A percentile compares a stretch with the other conserved stretches of the same genome.
phyloP scores from a whole-genome alignment of 2,888 invertebrate genomes.

The Bursaphelenchus okinawaensis region DNA sequence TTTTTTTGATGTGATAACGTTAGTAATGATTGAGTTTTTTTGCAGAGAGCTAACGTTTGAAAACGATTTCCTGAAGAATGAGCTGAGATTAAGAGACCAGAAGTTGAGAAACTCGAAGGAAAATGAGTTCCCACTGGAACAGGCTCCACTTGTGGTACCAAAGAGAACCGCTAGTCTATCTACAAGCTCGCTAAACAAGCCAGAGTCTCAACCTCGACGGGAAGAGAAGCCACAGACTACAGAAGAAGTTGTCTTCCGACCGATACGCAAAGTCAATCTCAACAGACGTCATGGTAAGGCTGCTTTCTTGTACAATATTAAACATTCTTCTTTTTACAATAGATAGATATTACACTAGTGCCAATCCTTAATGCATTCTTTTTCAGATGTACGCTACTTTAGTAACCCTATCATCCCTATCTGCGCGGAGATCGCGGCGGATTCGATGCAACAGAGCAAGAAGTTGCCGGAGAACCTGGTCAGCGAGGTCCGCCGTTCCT shows the following conservation, averaged over 20 bases:
- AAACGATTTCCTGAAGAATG: background rate
- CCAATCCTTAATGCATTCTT: constrained; percentile 7
- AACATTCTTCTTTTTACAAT: constrained; percentile 11
- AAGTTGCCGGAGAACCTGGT: background rate
- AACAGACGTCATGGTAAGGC: constrained; percentile 13
- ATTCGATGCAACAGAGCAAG: background rate
- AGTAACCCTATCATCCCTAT: constrained; percentile 44
- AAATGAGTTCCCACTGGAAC: too few species aligned
- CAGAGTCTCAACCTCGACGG: background rate
- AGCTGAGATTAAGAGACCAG: background rate
- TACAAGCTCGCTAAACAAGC: background rate
- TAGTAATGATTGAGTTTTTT: too few species aligned
- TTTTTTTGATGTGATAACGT: too few species aligned
- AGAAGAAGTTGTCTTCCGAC: background rate
- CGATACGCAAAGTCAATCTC: constrained; percentile 9
- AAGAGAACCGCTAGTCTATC: background rate
- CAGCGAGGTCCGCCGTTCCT: constrained; percentile 26
- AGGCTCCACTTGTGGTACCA: background rate
- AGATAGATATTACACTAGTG: too few species aligned
- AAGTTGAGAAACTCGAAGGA: background rate
- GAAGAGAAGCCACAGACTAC: background rate
- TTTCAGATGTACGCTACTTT: constrained; percentile 51
- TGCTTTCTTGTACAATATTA: background rate
- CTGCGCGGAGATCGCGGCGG: constrained; percentile 20
- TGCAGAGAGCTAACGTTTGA: background rate